phyloP scores from a whole-genome alignment of 2,113 vertebrate genomes.

The Cebidichthys violaceus region DNA sequence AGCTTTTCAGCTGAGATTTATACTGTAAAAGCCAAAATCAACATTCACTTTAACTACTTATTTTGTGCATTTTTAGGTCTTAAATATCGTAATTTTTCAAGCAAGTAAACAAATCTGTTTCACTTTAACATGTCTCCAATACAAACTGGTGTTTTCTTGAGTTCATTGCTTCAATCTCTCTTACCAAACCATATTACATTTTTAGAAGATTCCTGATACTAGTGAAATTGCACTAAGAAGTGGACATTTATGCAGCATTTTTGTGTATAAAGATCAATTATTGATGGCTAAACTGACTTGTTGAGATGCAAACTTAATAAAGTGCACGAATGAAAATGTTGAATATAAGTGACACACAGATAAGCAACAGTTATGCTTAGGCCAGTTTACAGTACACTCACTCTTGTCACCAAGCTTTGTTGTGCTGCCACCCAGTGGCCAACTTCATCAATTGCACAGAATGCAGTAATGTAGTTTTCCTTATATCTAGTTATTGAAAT shows the following conservation, averaged over 20 bases:
- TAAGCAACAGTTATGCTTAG: not conserved
- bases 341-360: not conserved
- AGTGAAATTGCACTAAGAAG: not conserved
- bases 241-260: not conserved
- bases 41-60: not conserved
- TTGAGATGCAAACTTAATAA: not conserved
- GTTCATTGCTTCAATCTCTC: not conserved
- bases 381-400: not conserved
- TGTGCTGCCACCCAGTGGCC: conserved; percentile 64
- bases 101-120: not conserved
- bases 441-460: not conserved
- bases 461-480: not conserved
- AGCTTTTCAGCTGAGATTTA: not conserved
- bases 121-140: not conserved
- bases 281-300: not conserved
- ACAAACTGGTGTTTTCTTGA: not conserved
- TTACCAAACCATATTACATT: not conserved
- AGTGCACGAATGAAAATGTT: not conserved
- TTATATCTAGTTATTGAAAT: not conserved
- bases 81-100: not conserved
- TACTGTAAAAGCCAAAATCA: not conserved
- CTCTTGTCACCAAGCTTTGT: not conserved
- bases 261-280: not conserved
- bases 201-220: not conserved
- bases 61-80: not conserved